A percentile compares a stretch with the other conserved stretches of the same genome.
Evolutionary conservation across 2,113 vertebrate species (phyloP).

Genomic region (Neoarius graeffei): DNA sequence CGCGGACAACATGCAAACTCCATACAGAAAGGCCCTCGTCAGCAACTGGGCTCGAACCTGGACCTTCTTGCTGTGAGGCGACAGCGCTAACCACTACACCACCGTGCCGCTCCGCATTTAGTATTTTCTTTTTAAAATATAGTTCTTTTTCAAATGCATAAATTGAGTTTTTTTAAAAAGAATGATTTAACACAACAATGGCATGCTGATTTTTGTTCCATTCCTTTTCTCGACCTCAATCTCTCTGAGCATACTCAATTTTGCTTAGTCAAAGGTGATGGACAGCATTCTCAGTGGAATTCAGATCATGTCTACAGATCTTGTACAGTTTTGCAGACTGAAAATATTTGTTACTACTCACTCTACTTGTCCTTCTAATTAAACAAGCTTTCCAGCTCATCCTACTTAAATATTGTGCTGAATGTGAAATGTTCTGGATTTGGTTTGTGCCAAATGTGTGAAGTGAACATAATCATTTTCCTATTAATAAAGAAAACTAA

Average conservation of each 20-base stretch:
- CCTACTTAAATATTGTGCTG: no score
- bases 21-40: no score
- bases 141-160: neutral
- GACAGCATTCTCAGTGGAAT: conserved; percentile 2
- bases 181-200: neutral
- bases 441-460: no score
- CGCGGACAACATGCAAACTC: no score
- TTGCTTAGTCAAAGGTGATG: conserved; percentile 30
- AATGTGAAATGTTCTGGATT: no score
- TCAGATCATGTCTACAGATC: neutral
- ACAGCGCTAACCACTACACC: no score
- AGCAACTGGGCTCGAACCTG: no score
- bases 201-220: neutral
- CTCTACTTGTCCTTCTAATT: no score
- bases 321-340: neutral
- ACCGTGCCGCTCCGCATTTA: no score
- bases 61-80: no score
- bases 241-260: neutral
- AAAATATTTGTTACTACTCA: neutral
- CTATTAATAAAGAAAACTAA: neutral
- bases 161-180: neutral
- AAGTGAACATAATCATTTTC: no score
- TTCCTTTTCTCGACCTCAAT: neutral
- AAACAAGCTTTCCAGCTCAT: no score
- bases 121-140: neutral